These are phyloP conservation scores for Cheiracanthium punctorium DNA, from an alignment of 2,888 invertebrate genomes.

Conservation along the genomic window DNA sequence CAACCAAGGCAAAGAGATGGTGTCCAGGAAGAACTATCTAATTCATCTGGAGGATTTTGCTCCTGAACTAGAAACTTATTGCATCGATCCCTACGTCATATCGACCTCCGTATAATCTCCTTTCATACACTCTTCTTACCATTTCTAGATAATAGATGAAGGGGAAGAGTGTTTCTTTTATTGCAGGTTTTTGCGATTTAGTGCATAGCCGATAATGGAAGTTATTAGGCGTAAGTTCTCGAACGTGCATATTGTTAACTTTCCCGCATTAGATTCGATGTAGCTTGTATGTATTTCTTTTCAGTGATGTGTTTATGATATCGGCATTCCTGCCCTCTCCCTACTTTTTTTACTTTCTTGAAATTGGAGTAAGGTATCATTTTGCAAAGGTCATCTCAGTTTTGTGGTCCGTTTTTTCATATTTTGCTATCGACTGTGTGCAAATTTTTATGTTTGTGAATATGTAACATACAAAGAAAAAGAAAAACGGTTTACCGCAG, in stretches of 20 bases:
- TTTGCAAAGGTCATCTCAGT: no score
- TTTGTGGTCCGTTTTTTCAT: no score
- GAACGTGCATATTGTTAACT: not conserved
- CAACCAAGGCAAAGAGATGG: not conserved
- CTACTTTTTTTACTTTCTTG: no score
- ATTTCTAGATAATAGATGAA: not conserved
- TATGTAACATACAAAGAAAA: no score
- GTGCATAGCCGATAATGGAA: not conserved
- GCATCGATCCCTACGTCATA: conserved; percentile 55
- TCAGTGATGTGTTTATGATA: no score
- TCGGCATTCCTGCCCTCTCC: no score
- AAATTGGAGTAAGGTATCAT: no score
- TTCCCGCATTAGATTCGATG: not conserved
- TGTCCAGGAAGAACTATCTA: conserved; percentile 39
- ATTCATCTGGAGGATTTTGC: conserved; percentile 63
- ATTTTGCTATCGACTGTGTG: no score
- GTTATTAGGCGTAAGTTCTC: not conserved
- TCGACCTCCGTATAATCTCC: conserved; percentile 44
- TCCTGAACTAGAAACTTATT: conserved; percentile 49
- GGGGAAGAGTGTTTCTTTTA: not conserved
- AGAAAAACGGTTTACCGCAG: no score
- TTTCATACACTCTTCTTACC: not conserved
- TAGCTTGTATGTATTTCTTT: no score
- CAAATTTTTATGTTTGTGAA: no score
- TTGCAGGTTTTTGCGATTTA: not conserved